Evolutionary conservation across 64 coral and sea anemone genomes (phyloP).

Genomic region (Pachyseris speciosa): DNA sequence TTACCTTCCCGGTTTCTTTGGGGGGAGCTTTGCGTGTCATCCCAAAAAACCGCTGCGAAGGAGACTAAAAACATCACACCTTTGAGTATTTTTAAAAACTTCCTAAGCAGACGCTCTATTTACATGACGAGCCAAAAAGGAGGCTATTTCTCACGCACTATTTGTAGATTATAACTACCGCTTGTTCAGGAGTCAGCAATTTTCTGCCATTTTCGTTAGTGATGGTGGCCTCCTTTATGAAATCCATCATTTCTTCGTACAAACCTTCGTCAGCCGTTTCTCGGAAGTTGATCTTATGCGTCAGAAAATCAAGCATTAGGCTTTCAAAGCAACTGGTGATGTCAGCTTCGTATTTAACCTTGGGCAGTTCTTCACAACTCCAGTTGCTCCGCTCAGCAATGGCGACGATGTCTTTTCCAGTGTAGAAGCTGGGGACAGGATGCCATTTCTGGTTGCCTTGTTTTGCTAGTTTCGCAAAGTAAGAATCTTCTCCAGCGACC

Average conservation of each 20-base stretch:
- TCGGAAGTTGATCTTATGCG: not conserved
- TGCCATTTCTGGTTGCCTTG: no score
- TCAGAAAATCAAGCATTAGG: not conserved
- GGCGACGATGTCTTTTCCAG: not conserved
- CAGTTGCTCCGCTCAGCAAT: conserved; percentile 1
- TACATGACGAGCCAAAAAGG: no score
- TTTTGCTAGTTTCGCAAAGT: not conserved
- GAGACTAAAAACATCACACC: no score
- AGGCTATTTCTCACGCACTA: no score
- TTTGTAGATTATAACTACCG: not conserved
- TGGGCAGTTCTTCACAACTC: not conserved
- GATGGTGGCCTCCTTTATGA: not conserved
- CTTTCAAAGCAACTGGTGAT: not conserved
- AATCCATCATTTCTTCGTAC: not conserved
- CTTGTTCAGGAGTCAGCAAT: not conserved
- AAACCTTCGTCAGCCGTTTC: not conserved
- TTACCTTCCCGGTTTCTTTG: no score
- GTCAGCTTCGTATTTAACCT: not conserved
- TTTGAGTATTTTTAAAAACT: no score
- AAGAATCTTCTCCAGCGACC: not conserved
- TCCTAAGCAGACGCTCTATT: no score
- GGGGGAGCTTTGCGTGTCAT: no score
- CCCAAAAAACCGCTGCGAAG: no score
- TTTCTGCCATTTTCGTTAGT: not conserved
- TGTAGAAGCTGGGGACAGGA: not conserved